Conservation (phyloP, 2,797 vertebrate genomes). For the Kryptopterus vitreolus region DNA sequence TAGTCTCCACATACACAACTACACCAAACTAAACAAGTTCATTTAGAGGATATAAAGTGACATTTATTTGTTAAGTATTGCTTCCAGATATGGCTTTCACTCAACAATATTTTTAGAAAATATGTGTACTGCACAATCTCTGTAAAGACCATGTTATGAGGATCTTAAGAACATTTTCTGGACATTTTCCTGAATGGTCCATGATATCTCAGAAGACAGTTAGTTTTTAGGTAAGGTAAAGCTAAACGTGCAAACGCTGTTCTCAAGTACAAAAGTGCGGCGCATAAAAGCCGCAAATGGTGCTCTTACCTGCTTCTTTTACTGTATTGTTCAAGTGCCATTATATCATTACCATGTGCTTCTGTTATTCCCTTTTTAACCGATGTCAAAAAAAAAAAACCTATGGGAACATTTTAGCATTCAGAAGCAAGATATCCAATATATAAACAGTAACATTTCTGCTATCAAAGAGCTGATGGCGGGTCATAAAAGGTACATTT, state of each 20-base stretch:
- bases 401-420: constrained; percentile 3
- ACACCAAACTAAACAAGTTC: not conserved
- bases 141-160: not conserved
- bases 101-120: not conserved
- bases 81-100: not conserved
- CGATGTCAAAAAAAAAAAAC: constrained; percentile 34
- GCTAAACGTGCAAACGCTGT: constrained; percentile 31
- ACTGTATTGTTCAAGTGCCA: not conserved
- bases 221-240: constrained; percentile 10
- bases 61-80: not conserved
- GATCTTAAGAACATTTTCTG: not conserved
- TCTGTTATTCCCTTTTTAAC: constrained; percentile 4
- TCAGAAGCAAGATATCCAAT: constrained; percentile 13
- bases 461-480: constrained; percentile 23
- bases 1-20: too few relatives aligned
- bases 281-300: not conserved
- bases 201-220: constrained; percentile 13
- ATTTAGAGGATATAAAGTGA: not conserved
- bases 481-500: constrained; percentile 19
- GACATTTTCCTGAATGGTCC: constrained; percentile 4
- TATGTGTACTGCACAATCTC: not conserved
- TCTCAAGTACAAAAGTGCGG: constrained; percentile 8
- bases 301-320: not conserved
- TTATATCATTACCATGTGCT: constrained; percentile 1
- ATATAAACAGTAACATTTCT: constrained; percentile 25